phyloP scores from a whole-genome alignment of 1,140 invertebrate genomes.

The Drosophila pachea region DNA sequence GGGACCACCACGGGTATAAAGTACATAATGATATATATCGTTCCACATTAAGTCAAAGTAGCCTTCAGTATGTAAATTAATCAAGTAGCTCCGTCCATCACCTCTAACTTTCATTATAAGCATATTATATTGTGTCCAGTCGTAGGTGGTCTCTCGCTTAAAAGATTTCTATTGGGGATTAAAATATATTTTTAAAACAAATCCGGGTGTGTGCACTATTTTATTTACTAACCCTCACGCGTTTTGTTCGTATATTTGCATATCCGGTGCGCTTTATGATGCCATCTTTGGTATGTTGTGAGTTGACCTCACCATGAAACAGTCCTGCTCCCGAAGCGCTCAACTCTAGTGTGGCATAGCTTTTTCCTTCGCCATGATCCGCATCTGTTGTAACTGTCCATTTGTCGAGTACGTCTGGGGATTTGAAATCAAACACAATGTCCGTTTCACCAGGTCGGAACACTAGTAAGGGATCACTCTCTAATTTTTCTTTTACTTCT shows the following conservation, averaged over 20 bases:
- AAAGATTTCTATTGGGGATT: slow-evolving; percentile 87
- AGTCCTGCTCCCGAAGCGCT: slow-evolving; percentile 85
- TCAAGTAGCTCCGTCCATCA: slow-evolving; percentile 92
- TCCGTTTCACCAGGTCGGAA: slow-evolving; percentile 84
- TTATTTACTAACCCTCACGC: slow-evolving; percentile 81
- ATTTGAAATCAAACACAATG: slow-evolving; percentile 85
- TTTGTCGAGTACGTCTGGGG: slow-evolving; percentile 82
- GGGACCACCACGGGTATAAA: slow-evolving; percentile 96
- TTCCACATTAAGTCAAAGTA: slow-evolving; percentile 90
- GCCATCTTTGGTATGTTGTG: slow-evolving; percentile 89
- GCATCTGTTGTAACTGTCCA: slow-evolving; percentile 88
- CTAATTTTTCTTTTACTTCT: slow-evolving; percentile 84
- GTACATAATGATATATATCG: slow-evolving; percentile 89
- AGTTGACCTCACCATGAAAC: slow-evolving; percentile 87
- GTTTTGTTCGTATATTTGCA: slow-evolving; percentile 86
- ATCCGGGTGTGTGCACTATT: not conserved
- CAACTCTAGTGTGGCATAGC: slow-evolving; percentile 83
- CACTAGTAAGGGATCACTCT: slow-evolving; percentile 82
- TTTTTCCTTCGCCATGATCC: slow-evolving; percentile 90
- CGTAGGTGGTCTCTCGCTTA: slow-evolving; percentile 83
- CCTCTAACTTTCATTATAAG: slow-evolving; percentile 91
- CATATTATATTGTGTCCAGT: slow-evolving; percentile 91
- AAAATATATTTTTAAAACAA: not conserved
- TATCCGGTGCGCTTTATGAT: slow-evolving; percentile 86
- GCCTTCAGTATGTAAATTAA: slow-evolving; percentile 86